Conservation (phyloP, 1,140 invertebrate genomes). For the Cydia amplana region DNA sequence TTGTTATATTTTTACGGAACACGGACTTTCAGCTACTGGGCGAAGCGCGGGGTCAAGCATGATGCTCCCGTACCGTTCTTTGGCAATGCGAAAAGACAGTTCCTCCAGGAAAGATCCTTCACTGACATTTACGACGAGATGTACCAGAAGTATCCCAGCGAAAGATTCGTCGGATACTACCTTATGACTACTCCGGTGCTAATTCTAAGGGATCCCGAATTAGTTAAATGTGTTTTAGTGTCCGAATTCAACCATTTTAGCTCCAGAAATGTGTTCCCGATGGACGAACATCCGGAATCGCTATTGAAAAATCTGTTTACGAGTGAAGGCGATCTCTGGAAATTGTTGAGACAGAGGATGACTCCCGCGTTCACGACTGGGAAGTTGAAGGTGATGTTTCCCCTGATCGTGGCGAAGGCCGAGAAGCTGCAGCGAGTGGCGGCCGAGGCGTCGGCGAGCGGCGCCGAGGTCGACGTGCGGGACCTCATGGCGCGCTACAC, state of each 20-base stretch:
- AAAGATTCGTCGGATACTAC: constrained; percentile 61
- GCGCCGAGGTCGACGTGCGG: constrained; percentile 44
- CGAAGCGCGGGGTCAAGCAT: constrained; percentile 61
- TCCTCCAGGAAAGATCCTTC: constrained; percentile 33
- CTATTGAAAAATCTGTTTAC: constrained; percentile 4
- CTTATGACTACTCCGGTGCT: constrained; percentile 65
- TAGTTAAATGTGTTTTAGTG: not conserved
- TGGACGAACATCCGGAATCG: not conserved
- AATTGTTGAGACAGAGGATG: constrained; percentile 57
- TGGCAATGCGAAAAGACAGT: constrained; percentile 49
- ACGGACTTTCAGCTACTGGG: constrained; percentile 70
- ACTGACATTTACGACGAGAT: constrained; percentile 36
- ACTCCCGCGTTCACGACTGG: constrained; percentile 62
- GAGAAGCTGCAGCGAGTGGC: constrained; percentile 48
- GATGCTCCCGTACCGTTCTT: constrained; percentile 55
- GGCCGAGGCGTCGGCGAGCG: constrained; percentile 34
- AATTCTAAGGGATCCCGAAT: not conserved
- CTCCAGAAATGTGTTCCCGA: not conserved
- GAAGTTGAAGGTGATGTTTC: constrained; percentile 62
- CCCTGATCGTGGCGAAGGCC: constrained; percentile 45
- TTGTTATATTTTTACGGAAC: constrained; percentile 34
- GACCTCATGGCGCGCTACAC: constrained; percentile 54
- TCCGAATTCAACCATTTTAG: not conserved
- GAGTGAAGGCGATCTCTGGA: constrained; percentile 18
- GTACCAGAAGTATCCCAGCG: constrained; percentile 40